A percentile compares a stretch with the other conserved stretches of the same genome.
Conservation (phyloP, 2,888 invertebrate species). For the Lepidonotus clava region DNA sequence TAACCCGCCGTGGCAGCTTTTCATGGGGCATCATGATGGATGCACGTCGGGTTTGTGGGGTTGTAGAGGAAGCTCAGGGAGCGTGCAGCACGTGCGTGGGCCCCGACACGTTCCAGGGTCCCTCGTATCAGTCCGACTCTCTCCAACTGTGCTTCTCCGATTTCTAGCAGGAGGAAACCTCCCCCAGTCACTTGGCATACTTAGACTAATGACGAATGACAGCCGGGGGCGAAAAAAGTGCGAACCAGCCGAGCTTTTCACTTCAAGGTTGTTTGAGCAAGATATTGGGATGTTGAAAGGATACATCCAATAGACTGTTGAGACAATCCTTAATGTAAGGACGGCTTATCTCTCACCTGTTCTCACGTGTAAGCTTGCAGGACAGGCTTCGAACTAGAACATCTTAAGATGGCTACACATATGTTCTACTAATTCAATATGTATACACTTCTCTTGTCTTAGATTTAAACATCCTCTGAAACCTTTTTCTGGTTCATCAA, state of each 20-base stretch:
- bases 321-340: too few relatives aligned
- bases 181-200: slow-evolving; percentile 17
- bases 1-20: neutral
- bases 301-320: neutral
- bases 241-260: neutral
- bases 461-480: too few relatives aligned
- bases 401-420: too few relatives aligned
- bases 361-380: too few relatives aligned
- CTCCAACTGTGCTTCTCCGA: neutral
- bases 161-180: neutral
- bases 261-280: neutral
- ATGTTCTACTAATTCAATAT: too few relatives aligned
- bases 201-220: slow-evolving; percentile 20
- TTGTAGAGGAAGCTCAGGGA: too few relatives aligned
- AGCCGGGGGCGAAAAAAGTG: neutral
- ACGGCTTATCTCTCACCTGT: too few relatives aligned
- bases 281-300: neutral
- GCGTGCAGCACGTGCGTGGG: neutral
- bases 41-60: neutral
- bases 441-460: too few relatives aligned
- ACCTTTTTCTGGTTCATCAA: too few relatives aligned
- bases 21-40: neutral
- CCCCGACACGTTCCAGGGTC: neutral
- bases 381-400: too few relatives aligned
- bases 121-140: neutral